A percentile compares a stretch with the other conserved stretches of the same genome.
These are phyloP conservation scores for Pontoporia blainvillei DNA, from an alignment of 2,113 vertebrate species.

Conservation along the genomic window DNA sequence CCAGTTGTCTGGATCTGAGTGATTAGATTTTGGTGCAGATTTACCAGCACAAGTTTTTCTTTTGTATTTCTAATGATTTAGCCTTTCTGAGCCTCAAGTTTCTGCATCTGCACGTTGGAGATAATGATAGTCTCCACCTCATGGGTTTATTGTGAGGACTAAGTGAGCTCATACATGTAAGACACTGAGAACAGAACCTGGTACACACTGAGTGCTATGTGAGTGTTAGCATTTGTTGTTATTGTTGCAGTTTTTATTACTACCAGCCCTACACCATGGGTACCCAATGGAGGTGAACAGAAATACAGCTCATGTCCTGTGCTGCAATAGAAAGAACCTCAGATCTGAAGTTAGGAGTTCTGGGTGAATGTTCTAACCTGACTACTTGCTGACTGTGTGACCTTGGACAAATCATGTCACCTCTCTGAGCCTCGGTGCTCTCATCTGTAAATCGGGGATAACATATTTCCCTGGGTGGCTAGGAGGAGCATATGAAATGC, in stretches of 20 bases:
- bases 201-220: rapidly evolving
- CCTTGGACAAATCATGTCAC: background rate
- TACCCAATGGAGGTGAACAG: rapidly evolving
- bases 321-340: background rate
- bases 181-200: background rate
- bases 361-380: background rate
- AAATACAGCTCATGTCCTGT: too few species aligned
- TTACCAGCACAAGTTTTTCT: background rate
- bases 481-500: background rate
- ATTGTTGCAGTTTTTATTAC: rapidly evolving
- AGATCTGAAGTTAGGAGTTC: background rate
- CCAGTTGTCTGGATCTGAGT: background rate
- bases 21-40: background rate
- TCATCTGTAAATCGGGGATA: background rate
- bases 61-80: background rate
- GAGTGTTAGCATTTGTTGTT: rapidly evolving
- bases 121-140: background rate
- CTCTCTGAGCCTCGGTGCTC: background rate
- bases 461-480: background rate
- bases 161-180: background rate
- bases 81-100: background rate
- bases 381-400: background rate
- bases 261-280: background rate
- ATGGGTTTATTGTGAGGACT: background rate
- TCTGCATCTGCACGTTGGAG: background rate